Base-by-base conservation (phyloP, 30 jellyfish, hydroid and myxozoan species). In the Catostylus mosaicus region DNA sequence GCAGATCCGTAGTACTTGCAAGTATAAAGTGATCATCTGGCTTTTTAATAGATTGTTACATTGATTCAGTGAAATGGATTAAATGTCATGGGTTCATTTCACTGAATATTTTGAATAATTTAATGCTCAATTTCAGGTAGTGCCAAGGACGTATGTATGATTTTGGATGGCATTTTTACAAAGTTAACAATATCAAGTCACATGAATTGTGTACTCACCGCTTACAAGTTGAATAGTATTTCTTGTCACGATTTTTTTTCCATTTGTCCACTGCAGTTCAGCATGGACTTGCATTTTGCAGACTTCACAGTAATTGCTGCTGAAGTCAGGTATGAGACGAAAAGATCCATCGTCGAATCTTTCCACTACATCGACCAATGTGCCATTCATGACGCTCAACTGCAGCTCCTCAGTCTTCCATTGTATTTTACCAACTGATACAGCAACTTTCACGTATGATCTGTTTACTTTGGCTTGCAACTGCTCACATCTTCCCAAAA, bases 261-360 rank as follows among this genome's bases (percentile, higher is more conserved):
- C n/a, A n/a, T n/a, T n/a, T n/a, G n/a, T n/a, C n/a, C n/a, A n/a
- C n/a, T n/a, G n/a, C n/a, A n/a, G n/a, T n/a, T n/a, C n/a, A n/a
- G n/a, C n/a, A n/a, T n/a, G n/a, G n/a, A n/a, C n/a, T n/a, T n/a
- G n/a, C n/a, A n/a, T n/a, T n/a, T n/a, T n/a, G n/a, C n/a, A n/a
- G n/a, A n/a, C n/a, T n/a, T n/a, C n/a, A n/a, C n/a, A n/a, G n/a
- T n/a, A n/a, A n/a, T n/a, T n/a, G n/a, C n/a, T n/a, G n/a, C n/a
- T n/a, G n/a, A 27, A 64, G 77, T 64, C 77, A 4, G 77, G 77
- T 4, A 64, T 64, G 9, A 64, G 20, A 11, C 26, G 12, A 11
- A 64, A 6, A 5, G 46, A 4, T 14, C 77, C 77, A 31, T 64
- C 77, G 9, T 23, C 77, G 31, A 64, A 14, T 23, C 23, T 27